Conservation (phyloP, 2,888 invertebrate genomes). For the Theretra japonica region DNA sequence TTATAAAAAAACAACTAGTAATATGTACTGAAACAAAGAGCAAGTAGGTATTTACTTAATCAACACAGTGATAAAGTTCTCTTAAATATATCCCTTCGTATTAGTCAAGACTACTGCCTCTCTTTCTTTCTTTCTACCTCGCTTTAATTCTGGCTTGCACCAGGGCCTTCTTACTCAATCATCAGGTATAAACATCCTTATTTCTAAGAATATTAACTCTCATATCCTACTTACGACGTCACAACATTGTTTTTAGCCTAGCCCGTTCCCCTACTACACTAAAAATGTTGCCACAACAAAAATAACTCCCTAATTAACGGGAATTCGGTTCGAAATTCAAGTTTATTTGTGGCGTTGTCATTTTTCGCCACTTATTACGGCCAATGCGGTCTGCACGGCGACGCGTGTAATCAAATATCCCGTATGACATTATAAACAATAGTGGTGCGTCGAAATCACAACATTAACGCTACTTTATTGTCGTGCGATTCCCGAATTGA, state of each 20-base stretch:
- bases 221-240: no score
- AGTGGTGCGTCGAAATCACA: slow-evolving; percentile 34
- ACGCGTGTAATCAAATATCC: slow-evolving; percentile 31
- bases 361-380: slow-evolving; percentile 19
- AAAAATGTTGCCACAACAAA: background rate
- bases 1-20: no score
- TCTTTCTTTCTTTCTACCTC: no score
- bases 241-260: background rate
- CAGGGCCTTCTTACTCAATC: no score
- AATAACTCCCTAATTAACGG: background rate
- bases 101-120: no score
- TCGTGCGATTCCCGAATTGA: slow-evolving; percentile 69
- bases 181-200: no score
- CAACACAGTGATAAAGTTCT: no score
- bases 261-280: background rate
- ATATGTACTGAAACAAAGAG: no score
- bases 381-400: slow-evolving; percentile 26
- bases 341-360: background rate
- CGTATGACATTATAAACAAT: slow-evolving; percentile 36
- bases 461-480: slow-evolving; percentile 75
- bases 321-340: background rate
- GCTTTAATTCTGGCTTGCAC: no score
- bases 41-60: no score
- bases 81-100: no score
- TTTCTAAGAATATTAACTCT: no score